Base-by-base conservation (phyloP, 2,888 invertebrate species). In the Noctua fimbriata region DNA sequence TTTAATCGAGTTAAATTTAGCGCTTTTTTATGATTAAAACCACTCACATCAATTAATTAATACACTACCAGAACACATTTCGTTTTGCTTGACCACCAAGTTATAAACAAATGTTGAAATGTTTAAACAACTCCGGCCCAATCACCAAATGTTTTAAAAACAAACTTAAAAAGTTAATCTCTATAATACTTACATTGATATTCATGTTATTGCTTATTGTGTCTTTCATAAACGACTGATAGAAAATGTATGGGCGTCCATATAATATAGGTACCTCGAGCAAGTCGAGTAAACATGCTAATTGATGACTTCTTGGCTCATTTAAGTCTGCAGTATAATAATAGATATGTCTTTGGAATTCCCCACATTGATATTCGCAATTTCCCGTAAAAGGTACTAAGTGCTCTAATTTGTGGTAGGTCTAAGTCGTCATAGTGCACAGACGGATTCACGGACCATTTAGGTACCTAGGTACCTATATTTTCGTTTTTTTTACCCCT, bases 181-280 rank as follows among this genome's bases (percentile, higher is more conserved):
- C 4, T 70, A 69, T 41, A 83, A 36, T 63, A 92, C 93, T 93
- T 78, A 93, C 93, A 82, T 69, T 32, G 41, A 88, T 87, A 84
- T 88, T 90, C 93, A 93, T 93, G 69, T 80, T 90, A 74, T 63
- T 77, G 71, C 73, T 80, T 90, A 74, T 63, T 77, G 71, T 73
- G 76, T 67, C 79, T 80, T 77, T 78, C 82, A 69, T 65, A 32
- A 69, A 78, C 72, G 78, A 91, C 89, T 92, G 90, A 90, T 79
- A 60, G 70, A 83, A 83, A 86, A 81, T 66, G 77, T 49, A 60
- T 80, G 72, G 55, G 71, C 69, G 69, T 67, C 60, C 87, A 77
- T 86, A 76, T 85, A 75, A 85, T 90, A 89, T 86, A 83, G 65
- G 60, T 73, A 81, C 21, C 24, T 84, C 83, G 86, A 66, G 67